These are phyloP conservation scores for Trichonephila inaurata DNA, from an alignment of 1,140 invertebrate genomes.

Conservation along the genomic window DNA sequence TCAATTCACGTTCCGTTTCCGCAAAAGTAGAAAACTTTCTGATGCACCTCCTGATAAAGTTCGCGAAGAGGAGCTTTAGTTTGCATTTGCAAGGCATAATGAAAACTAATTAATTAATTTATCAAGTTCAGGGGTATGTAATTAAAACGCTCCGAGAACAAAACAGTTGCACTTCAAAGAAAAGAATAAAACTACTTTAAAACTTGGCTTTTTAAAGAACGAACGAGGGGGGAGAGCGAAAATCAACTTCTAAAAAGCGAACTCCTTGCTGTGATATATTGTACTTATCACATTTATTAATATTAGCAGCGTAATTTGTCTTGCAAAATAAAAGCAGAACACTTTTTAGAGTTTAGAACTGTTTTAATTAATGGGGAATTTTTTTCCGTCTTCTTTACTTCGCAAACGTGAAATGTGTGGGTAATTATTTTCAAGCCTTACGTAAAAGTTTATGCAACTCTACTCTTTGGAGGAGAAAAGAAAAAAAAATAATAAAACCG, in stretches of 20 bases:
- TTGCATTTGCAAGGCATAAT: constrained; percentile 25
- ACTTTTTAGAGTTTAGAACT: background rate
- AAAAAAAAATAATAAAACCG: background rate
- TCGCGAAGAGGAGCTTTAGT: background rate
- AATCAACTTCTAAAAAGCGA: background rate
- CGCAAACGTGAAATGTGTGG: constrained; percentile 35
- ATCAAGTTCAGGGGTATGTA: constrained; percentile 49
- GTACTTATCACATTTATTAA: constrained; percentile 65
- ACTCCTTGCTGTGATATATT: background rate
- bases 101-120: constrained; percentile 69
- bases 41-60: background rate
- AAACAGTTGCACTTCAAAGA: background rate
- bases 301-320: constrained; percentile 67
- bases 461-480: background rate
- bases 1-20: background rate
- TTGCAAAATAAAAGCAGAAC: background rate
- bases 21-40: background rate
- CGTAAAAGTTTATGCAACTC: background rate
- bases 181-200: constrained; percentile 4
- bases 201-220: background rate
- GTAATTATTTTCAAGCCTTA: constrained; percentile 51
- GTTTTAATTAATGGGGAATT: constrained; percentile 25
- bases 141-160: constrained; percentile 53
- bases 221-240: background rate
- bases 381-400: background rate